Percentiles rank a stretch among this genome's conserved stretches.
Conservation (phyloP, 1,140 invertebrate species). For the Ptiloglossa arizonensis region DNA sequence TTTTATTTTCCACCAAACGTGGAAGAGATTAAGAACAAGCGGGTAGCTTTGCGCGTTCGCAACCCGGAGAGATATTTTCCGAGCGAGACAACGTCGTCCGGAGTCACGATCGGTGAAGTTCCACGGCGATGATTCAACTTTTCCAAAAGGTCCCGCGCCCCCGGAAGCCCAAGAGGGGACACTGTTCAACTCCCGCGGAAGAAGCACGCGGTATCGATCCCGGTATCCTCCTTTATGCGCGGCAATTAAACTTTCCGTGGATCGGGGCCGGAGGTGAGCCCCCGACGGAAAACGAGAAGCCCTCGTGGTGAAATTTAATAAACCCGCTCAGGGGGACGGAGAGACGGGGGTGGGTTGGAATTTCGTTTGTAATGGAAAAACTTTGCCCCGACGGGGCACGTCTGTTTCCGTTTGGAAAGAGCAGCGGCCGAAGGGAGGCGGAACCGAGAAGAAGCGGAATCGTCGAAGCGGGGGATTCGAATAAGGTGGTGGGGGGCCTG, state of each 20-base stretch:
- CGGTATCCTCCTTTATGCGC: not conserved
- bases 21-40: too few relatives aligned
- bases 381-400: not conserved
- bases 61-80: too few relatives aligned
- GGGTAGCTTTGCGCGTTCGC: too few relatives aligned
- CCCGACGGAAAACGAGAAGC: not conserved
- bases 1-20: too few relatives aligned
- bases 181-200: not conserved
- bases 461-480: not conserved
- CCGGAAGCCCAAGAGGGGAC: not conserved
- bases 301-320: slow-evolving; percentile 23
- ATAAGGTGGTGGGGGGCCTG: not conserved
- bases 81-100: too few relatives aligned
- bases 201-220: slow-evolving; percentile 6
- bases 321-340: not conserved
- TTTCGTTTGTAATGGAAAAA: slow-evolving; percentile 28
- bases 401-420: not conserved
- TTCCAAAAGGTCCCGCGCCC: too few relatives aligned
- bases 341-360: not conserved
- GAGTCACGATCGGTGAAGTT: too few relatives aligned
- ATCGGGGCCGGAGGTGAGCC: not conserved
- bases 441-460: not conserved
- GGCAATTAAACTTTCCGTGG: slow-evolving; percentile 22
- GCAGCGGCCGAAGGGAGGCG: too few relatives aligned
- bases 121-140: too few relatives aligned